Evolutionary conservation across 2,113 vertebrate species (phyloP).

Genomic region (Cardinalis cardinalis): DNA sequence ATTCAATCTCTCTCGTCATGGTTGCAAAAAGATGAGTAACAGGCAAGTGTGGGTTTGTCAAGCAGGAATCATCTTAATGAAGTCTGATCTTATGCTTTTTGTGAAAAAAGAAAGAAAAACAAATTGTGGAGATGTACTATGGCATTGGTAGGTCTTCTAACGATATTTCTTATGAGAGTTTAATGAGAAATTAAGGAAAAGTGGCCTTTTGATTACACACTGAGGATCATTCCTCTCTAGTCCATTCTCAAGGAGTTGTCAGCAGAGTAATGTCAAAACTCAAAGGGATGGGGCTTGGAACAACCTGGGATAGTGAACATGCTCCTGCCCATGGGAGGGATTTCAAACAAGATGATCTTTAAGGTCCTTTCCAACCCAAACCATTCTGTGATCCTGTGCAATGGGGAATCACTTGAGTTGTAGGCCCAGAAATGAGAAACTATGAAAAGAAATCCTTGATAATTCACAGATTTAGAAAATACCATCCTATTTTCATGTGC

Average conservation of each 20-base stretch:
- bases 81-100: not conserved
- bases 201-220: not conserved
- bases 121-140: not conserved
- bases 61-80: accelerated
- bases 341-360: not conserved
- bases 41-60: not conserved
- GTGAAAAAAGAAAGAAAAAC: not conserved
- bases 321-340: accelerated
- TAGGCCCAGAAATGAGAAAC: not conserved
- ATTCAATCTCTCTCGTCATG: not conserved
- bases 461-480: not conserved
- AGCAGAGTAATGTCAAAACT: not conserved
- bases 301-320: not conserved
- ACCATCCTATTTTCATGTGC: not conserved
- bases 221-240: not conserved
- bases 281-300: not conserved
- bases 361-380: not conserved
- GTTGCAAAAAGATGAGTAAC: not conserved
- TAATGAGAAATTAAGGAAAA: not conserved
- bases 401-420: not conserved
- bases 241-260: not conserved
- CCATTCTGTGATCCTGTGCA: not conserved
- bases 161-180: not conserved
- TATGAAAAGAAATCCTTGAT: not conserved
- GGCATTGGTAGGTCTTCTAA: not conserved